Evolutionary conservation across 2,888 invertebrate species (phyloP), one percentile per base, ranked within the genome.

Genomic region (Hydrotaea diabolus): DNA sequence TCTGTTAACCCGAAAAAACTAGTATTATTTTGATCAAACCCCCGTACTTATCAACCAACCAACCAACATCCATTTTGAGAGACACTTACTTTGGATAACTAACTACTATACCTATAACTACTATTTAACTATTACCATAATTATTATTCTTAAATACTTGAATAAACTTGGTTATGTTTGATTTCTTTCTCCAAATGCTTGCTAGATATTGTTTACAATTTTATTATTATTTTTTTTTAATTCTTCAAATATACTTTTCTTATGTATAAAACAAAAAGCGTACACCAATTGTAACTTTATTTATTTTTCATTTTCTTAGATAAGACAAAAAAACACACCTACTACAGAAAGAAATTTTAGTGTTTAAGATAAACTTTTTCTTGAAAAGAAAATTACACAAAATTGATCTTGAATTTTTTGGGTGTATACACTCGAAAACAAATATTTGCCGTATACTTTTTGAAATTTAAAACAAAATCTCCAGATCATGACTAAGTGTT

Each of bases 171-270:
- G 17, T 76, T 76, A 76, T 66, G 66, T 76, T 76, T 26, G 19
- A 53, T 76, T 76, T 76, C 17, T 57, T 64, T 26, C 15, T 81
- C 57, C 75, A 59, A 80, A 76, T 85, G 85, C 85, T 82, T 85
- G 85, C 85, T 85, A 85, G 85, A 69, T 57, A 84, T 82, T 82
- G 66, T 82, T 79, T 82, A 72, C 43, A 78, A 31, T 62, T 31
- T 7, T 66, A 73, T 46, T 71, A 36, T 79, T 23, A 77, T 74
- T 75, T 72, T 75, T 80, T 55, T 17, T 62, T 77, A 71, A 49
- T 73, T 80, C 46, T 31, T 39, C 57, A 49, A 19, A 57, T 62
- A 31, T 53, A 31, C 74, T 31, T 46, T 74, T 71, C 13, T 39
- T 8, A 69, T 82, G 75, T 59, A 72, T 72, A 57, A n/a, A 80